Conservation (phyloP, 2,888 invertebrate genomes). For the Tetrapedia diversipes region DNA sequence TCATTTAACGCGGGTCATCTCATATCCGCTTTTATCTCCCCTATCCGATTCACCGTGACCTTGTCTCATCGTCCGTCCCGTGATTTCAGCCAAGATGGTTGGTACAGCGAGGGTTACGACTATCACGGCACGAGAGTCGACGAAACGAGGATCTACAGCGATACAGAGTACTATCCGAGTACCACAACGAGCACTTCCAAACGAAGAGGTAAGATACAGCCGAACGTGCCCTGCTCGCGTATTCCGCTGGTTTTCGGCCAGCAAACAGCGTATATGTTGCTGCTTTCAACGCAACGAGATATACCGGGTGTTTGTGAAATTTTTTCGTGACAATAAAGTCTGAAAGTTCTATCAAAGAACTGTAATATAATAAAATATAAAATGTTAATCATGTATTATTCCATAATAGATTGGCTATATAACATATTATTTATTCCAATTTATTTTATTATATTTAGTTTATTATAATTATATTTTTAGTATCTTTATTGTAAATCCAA, state of each 20-base stretch:
- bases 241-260: not conserved
- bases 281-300: not conserved
- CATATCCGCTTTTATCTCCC: slow-evolving; percentile 44
- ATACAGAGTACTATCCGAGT: slow-evolving; percentile 83
- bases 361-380: no score
- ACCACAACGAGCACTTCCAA: slow-evolving; percentile 76
- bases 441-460: no score
- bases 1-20: slow-evolving; percentile 50
- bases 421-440: no score
- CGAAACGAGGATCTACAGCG: slow-evolving; percentile 82
- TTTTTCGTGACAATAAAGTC: no score
- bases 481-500: no score
- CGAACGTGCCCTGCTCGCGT: not conserved
- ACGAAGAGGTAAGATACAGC: slow-evolving; percentile 67
- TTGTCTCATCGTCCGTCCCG: slow-evolving; percentile 49
- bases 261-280: not conserved
- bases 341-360: no score
- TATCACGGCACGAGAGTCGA: slow-evolving; percentile 82
- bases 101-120: slow-evolving; percentile 85
- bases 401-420: no score
- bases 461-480: no score
- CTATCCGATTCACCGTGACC: not conserved
- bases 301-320: no score
- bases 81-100: slow-evolving; percentile 84
- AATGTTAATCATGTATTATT: no score